Base-by-base conservation (phyloP, 1,140 invertebrate species). In the Atta cephalotes region DNA sequence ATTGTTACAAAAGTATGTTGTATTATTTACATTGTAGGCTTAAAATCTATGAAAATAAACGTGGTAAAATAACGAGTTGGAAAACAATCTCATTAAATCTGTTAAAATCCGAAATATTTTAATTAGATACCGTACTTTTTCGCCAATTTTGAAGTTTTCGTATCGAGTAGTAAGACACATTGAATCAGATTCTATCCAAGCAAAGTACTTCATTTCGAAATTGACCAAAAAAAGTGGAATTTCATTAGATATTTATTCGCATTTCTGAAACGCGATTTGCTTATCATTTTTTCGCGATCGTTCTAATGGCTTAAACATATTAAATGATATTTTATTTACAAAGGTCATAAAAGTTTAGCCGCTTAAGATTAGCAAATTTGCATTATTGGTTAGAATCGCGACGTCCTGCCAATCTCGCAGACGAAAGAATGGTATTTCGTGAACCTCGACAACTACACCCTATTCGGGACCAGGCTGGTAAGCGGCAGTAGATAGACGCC, bases 401-500 rank as follows among this genome's bases (percentile, higher is more conserved):
- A 10, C 65, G 72, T 86, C 60, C 28, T 84, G 78, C 84, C 71
- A 72, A 86, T 89, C 53, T 72, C 53, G 72, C 77, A 74, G 60
- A 89, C 70, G 78, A 53, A 89, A 62, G 78, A 89, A 87, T 66
- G 71, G 81, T 86, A 85, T 91, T 91, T 89, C 72, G 65, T 68
- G 28, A 62, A 35, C 82, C 87, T 88, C 90, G 89, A 91, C 93
- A 90, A 89, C 87, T 91, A 92, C 89, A 90, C 88, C 88, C 92
- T 92, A 90, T 88, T 92, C 90, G 92, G 88, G 58, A 71, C 72
- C 88, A 77, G 92, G 88, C 92, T 93, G 92, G 92, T 92, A 91
- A 93, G 88, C 92, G 92, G 79, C 87, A 77, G 87, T 76, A 74
- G 56, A 35, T 74, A 85, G 76, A 87, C 93, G 92, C 92, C 93